These are phyloP conservation scores for Papilio helenus DNA, from an alignment of 1,140 invertebrate species.

Conservation along the genomic window DNA sequence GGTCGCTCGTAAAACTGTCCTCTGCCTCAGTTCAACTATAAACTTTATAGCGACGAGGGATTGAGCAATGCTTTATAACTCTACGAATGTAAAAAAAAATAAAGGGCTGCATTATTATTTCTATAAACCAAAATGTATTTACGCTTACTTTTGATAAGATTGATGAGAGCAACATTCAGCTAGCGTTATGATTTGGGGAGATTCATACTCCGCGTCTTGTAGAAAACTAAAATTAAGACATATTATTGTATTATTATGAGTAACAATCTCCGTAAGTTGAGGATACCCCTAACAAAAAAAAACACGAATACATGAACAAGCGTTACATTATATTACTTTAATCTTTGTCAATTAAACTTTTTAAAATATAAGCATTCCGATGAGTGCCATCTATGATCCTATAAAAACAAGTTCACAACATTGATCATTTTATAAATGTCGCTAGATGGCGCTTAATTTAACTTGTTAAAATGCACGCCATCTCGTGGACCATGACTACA, in stretches of 20 bases:
- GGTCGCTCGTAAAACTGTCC: slow-evolving; percentile 15
- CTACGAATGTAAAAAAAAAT: not conserved
- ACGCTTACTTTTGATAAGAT: not conserved
- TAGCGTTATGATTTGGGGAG: too few species aligned
- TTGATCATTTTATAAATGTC: not conserved
- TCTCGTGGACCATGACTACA: not conserved
- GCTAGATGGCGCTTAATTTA: not conserved
- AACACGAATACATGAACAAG: not conserved
- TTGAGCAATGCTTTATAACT: slow-evolving; percentile 9
- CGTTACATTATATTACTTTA: too few species aligned
- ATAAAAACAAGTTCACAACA: not conserved
- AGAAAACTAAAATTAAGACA: too few species aligned
- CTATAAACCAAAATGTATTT: not conserved
- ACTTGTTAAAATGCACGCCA: not conserved
- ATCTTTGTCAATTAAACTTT: too few species aligned
- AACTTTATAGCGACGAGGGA: not conserved
- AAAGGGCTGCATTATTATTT: not conserved
- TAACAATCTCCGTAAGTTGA: not conserved
- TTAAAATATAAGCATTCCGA: not conserved
- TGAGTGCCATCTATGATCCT: not conserved
- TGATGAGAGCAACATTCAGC: not conserved
- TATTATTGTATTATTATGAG: too few species aligned
- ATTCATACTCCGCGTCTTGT: too few species aligned
- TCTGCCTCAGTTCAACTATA: not conserved
- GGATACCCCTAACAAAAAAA: not conserved